Evolutionary conservation across 2,113 vertebrate genomes (phyloP), one percentile per base, ranked within the genome.

Genomic region (Colinus virginianus): DNA sequence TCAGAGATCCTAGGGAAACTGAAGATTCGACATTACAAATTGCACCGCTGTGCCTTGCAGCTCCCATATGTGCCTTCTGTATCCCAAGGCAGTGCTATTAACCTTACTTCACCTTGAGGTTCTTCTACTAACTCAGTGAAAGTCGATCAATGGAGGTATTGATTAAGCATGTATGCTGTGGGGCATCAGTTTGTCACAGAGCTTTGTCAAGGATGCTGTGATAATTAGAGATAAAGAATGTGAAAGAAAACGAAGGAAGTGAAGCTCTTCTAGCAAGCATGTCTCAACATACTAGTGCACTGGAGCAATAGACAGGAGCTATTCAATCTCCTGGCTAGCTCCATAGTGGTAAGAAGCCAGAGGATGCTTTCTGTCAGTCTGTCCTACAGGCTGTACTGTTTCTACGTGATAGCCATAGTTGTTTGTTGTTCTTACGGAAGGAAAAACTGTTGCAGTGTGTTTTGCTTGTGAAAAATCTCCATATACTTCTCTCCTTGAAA

Each of bases 161-260:
- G 30, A 7, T 70, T 46, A 48, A 67, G 70, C 38, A 22, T 22
- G 0, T 7, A 4, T 43, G 26, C 9, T 34, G 21, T 0, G 3
- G 68, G 19, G 83, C 32, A 64, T 64, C 61, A 26, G n/a, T 78
- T 90, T 42, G 6, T 74, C 21, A 16, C 16, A 30, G 48, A 53
- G 32, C 63, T 79, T 25, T 43, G 25, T 55, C 7, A 28, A 56
- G 79, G 36, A 19, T 69, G 28, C 18, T 93, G 34, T 69, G 62
- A 71, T 68, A 79, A 46, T 67, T 25, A 64, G 53, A 84, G 58
- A 70, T 30, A 64, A 48, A 87, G 58, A 70, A 55, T 40, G 38
- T 38, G 59, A 32, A 25, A 55, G 48, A 34, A 68, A 53, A 49
- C 19, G 6, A 32, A 56, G 22, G 40, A 64, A 23, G n/a, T 34